These are phyloP conservation scores for Epinotia demarniana DNA, from an alignment of 2,888 invertebrate species.

Conservation along the genomic window DNA sequence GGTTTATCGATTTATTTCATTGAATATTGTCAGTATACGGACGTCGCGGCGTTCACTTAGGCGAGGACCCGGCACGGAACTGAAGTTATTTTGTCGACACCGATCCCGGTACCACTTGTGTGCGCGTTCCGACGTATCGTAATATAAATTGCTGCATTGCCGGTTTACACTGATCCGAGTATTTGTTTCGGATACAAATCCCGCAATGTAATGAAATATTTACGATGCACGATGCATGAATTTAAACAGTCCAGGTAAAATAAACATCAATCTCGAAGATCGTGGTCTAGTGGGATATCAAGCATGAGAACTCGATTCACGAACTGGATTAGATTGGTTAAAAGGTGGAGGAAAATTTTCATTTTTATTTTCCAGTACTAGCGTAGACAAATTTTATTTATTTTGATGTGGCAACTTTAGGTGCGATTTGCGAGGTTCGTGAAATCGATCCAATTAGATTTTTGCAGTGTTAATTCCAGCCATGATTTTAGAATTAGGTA, in stretches of 20 bases:
- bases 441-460: background rate
- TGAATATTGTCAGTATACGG: constrained; percentile 36
- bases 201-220: constrained; percentile 50
- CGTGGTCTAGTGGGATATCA: constrained; percentile 70
- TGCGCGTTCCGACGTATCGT: constrained; percentile 53
- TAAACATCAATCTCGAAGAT: constrained; percentile 59
- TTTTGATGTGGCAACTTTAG: background rate
- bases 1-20: constrained; percentile 41
- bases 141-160: constrained; percentile 61
- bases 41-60: constrained; percentile 64
- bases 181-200: background rate
- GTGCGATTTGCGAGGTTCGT: background rate
- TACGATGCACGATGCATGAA: background rate
- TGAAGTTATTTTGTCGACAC: constrained; percentile 74
- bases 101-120: constrained; percentile 54
- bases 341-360: constrained; percentile 20
- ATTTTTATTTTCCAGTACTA: background rate
- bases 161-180: constrained; percentile 43
- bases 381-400: background rate
- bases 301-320: constrained; percentile 76
- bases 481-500: background rate
- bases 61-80: constrained; percentile 69
- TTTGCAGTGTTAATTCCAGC: background rate
- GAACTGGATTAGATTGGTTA: constrained; percentile 63
- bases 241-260: constrained; percentile 47